These are phyloP conservation scores for Seira musarum DNA, from an alignment of 2,888 invertebrate genomes.

Conservation along the genomic window DNA sequence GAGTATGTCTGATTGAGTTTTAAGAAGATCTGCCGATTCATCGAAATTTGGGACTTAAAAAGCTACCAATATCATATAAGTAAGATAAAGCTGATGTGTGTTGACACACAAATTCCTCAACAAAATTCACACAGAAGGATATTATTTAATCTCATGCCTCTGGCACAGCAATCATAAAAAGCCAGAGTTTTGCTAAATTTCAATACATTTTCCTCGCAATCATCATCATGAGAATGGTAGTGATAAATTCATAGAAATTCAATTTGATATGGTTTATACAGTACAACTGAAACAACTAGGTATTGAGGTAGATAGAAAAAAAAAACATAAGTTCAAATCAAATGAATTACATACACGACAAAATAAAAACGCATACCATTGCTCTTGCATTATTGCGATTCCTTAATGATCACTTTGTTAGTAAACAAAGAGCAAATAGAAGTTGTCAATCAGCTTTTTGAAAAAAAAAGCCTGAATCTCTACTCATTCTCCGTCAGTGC, in stretches of 20 bases:
- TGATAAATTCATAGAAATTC: background rate
- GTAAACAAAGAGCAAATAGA: constrained; percentile 20
- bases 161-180: background rate
- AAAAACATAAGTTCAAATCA: background rate
- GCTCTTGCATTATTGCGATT: constrained; percentile 5
- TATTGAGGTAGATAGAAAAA: constrained; percentile 9
- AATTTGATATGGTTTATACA: background rate
- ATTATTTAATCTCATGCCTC: too few relatives aligned
- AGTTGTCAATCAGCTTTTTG: constrained; percentile 41
- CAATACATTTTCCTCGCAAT: background rate
- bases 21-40: too few relatives aligned
- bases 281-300: constrained; percentile 6
- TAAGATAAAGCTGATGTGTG: background rate
- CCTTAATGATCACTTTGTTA: constrained; percentile 30
- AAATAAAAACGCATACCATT: constrained; percentile 9
- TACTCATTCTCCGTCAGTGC: background rate
- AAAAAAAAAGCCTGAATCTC: background rate
- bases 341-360: constrained; percentile 5
- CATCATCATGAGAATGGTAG: background rate
- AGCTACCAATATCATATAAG: too few relatives aligned
- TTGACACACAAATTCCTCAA: too few relatives aligned
- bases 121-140: too few relatives aligned
- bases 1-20: too few relatives aligned
- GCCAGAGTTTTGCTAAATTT: background rate
- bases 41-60: too few relatives aligned